A percentile compares a stretch with the other conserved stretches of the same genome.
Conservation (phyloP, 2,888 invertebrate species). For the Dynastes hyllus region DNA sequence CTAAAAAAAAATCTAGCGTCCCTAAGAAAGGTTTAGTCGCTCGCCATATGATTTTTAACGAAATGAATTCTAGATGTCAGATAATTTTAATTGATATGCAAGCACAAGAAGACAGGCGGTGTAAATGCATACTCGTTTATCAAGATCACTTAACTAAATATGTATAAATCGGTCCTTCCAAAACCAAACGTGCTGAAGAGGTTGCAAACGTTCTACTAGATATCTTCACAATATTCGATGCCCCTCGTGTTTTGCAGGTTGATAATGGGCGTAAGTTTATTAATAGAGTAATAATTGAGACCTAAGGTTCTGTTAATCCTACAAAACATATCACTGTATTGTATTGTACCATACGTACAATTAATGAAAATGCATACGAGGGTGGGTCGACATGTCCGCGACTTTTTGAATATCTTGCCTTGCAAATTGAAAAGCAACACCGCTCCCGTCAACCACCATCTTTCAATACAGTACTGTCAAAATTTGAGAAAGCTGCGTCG, state of each 20-base stretch:
- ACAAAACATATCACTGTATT: no score
- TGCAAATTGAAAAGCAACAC: no score
- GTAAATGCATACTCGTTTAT: conserved; percentile 60
- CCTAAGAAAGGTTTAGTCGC: background rate
- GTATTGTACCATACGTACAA: no score
- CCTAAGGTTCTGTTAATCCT: no score
- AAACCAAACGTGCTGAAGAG: conserved; percentile 61
- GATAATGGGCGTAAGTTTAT: conserved; percentile 24
- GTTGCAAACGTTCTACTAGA: conserved; percentile 61
- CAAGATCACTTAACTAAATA: conserved; percentile 63
- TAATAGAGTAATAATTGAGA: no score
- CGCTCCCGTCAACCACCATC: no score
- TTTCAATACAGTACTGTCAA: no score
- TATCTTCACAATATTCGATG: conserved; percentile 55
- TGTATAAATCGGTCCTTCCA: conserved; percentile 60
- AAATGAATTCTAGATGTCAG: background rate
- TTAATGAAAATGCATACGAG: no score
- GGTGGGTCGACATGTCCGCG: no score
- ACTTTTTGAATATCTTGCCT: no score
- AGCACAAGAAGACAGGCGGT: conserved; percentile 59
- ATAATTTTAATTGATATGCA: conserved; percentile 58
- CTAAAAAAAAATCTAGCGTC: conserved; percentile 1
- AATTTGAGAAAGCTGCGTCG: no score
- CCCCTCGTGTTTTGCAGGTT: conserved; percentile 57
- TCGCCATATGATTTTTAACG: conserved; percentile 5